A percentile compares a stretch with the other conserved stretches of the same genome.
These are phyloP conservation scores for Hyla sarda DNA, from an alignment of 2,113 vertebrate species.

Conservation along the genomic window DNA sequence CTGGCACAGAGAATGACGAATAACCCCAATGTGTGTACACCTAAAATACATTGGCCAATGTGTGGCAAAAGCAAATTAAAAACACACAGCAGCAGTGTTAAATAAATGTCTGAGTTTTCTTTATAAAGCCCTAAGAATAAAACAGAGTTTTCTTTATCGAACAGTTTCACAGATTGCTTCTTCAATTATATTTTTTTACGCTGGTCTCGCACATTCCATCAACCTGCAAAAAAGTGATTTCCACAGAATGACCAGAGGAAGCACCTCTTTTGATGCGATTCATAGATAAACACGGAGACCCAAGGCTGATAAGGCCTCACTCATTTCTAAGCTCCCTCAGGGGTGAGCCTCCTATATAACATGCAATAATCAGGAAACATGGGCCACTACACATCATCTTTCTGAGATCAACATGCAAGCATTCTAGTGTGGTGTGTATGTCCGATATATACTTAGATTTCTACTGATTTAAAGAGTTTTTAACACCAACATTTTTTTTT, in stretches of 20 bases:
- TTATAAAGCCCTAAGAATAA: conserved; percentile 28
- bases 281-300: conserved; percentile 40
- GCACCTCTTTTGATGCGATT: conserved; percentile 41
- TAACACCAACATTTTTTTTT: too few relatives aligned
- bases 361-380: conserved; percentile 13
- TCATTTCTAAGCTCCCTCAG: conserved; percentile 7
- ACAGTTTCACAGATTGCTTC: conserved; percentile 42
- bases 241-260: conserved; percentile 51
- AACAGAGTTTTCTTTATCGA: conserved; percentile 44
- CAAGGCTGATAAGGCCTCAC: conserved; percentile 39
- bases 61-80: background rate
- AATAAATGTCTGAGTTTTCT: conserved; percentile 8
- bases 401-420: background rate
- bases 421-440: background rate
- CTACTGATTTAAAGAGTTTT: background rate
- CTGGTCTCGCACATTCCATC: conserved; percentile 49
- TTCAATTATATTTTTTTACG: conserved; percentile 58
- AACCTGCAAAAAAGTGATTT: conserved; percentile 56
- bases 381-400: background rate
- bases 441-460: background rate
- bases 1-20: too few relatives aligned
- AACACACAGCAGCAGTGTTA: background rate
- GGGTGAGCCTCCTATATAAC: background rate
- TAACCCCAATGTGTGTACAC: too few relatives aligned
- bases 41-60: background rate